Base-by-base conservation (phyloP, 2,888 invertebrate species). In the Xanthia togata region DNA sequence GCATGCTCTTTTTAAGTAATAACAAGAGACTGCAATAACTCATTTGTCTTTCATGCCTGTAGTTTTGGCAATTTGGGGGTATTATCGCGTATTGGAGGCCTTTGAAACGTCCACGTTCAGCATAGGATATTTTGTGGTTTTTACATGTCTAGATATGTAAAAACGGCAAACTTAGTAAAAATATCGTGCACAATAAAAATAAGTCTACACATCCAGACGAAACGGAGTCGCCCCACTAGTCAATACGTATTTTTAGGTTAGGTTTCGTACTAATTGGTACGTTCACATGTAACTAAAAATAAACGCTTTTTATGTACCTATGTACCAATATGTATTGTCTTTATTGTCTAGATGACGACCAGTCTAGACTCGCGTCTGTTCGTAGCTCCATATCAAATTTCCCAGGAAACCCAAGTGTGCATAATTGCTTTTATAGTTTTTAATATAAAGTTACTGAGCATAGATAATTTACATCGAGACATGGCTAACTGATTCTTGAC, bases 231-330 rank as follows among this genome's bases (percentile, higher is more conserved):
- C 55, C 31, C 11, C 4, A 26, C 62, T 70, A 76, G 74, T 75
- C 38, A 79, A 47, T 41, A 47, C 76, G 76, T 83, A 71, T 83
- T 80, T 86, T 87, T 83, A 85, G 69, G 47, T 77, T 85, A 84
- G 73, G 76, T 73, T 84, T 77, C 72, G 41, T 83, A 82, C 89
- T 91, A 91, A 92, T 91, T 89, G 89, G 76, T 85, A 86, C 83
- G 90, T 92, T 93, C 91, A 91, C 91, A 93, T 90, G 93, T 90
- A 84, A 83, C 90, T 93, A 92, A 91, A 91, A 91, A 92, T 93
- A 93, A 89, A 87, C 70, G 74, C 35, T 69, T 47, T 83, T 72
- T 80, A 87, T 89, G 80, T 82, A n/a, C n/a, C n/a, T n/a, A 87
- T 44, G 20, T 71, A 65, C 75, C 63, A 83, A 78, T 89, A 84